A percentile compares a stretch with the other conserved stretches of the same genome.
phyloP scores from a whole-genome alignment of 1,140 invertebrate genomes.

The Pseudomyrmex pallidus region DNA sequence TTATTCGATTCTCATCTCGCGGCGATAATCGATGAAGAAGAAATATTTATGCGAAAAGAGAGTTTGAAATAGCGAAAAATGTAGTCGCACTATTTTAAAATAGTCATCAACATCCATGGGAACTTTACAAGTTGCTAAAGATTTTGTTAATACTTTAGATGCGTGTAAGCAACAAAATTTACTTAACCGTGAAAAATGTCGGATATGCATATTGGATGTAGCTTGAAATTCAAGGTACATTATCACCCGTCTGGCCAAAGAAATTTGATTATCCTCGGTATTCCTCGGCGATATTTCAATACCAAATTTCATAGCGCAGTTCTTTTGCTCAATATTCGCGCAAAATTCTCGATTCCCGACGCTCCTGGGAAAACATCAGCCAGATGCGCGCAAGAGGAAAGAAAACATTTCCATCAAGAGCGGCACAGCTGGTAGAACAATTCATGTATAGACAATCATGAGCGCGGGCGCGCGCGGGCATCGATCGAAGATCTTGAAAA shows the following conservation, averaged over 20 bases:
- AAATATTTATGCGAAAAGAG: no score
- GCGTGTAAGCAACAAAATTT: conserved; percentile 6
- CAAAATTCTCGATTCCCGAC: conserved; percentile 45
- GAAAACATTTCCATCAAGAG: conserved; percentile 36
- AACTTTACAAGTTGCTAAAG: no score
- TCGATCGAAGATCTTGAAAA: conserved; percentile 10
- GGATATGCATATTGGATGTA: neutral
- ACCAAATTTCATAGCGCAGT: conserved; percentile 45
- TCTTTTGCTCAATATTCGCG: conserved; percentile 26
- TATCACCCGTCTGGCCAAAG: conserved; percentile 35
- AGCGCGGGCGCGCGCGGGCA: neutral
- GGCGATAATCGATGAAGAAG: neutral
- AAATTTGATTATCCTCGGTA: conserved; percentile 51
- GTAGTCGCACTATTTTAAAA: neutral
- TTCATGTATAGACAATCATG: conserved; percentile 23
- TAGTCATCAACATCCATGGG: neutral
- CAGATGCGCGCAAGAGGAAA: conserved; percentile 1
- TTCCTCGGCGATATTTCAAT: conserved; percentile 52
- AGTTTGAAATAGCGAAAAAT: neutral
- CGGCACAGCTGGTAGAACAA: conserved; percentile 15
- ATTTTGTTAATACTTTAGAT: neutral
- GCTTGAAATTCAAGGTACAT: conserved; percentile 43
- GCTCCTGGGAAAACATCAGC: conserved; percentile 46
- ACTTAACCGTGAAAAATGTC: neutral
- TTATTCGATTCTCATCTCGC: neutral